Percentiles rank a stretch among this genome's conserved stretches.
Evolutionary conservation across 2,113 vertebrate genomes (phyloP).

Genomic region (Rhodinocichla rosea): DNA sequence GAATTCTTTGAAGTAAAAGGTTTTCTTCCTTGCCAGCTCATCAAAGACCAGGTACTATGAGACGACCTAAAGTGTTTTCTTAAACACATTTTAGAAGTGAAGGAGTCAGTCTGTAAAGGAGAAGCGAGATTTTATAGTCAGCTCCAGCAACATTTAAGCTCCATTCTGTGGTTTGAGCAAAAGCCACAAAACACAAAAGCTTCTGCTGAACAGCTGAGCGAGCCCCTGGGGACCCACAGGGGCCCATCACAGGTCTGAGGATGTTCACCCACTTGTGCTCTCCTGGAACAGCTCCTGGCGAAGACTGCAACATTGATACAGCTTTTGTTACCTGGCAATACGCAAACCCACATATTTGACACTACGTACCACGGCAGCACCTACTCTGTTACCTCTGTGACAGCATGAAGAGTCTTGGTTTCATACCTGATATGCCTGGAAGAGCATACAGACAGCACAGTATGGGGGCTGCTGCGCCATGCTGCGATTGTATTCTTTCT

Average conservation of each 20-base stretch:
- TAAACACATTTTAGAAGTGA: not conserved
- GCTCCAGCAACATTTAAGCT: not conserved
- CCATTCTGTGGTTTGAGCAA: not conserved
- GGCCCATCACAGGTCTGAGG: not conserved
- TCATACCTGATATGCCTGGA: constrained; percentile 87
- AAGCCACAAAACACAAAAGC: not conserved
- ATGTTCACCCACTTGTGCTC: not conserved
- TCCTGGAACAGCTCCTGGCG: not conserved
- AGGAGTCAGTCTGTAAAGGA: not conserved
- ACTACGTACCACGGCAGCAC: not conserved
- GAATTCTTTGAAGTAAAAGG: not conserved
- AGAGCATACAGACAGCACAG: constrained; percentile 93
- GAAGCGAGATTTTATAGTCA: not conserved
- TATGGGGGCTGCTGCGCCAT: constrained; percentile 87
- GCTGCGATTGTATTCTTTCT: constrained; percentile 86
- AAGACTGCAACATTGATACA: not conserved
- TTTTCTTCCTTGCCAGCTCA: not conserved
- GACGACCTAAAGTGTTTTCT: not conserved
- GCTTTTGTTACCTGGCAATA: not conserved
- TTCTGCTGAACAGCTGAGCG: not conserved
- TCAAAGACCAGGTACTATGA: not conserved
- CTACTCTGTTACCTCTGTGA: not conserved
- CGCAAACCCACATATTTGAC: not conserved
- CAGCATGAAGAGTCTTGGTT: not conserved
- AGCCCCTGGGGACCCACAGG: not conserved